Evolutionary conservation across 2,888 invertebrate species (phyloP).

Genomic region (Parapristionchus giblindavisi): DNA sequence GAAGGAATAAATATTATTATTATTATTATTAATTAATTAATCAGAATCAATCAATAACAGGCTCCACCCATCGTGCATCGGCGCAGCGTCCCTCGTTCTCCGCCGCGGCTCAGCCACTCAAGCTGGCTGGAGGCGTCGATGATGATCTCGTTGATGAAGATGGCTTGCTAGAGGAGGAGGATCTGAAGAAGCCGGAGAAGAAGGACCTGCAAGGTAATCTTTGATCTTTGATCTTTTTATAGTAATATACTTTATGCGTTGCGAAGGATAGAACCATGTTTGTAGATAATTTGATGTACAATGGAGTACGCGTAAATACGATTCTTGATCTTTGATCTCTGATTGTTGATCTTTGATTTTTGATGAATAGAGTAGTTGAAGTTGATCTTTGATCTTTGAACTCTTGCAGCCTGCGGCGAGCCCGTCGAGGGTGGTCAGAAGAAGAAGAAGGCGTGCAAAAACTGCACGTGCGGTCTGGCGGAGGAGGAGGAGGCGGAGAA

Average conservation of each 20-base stretch:
- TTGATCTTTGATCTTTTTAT: too few relatives aligned
- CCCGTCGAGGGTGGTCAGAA: conserved; percentile 74
- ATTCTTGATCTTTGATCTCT: too few relatives aligned
- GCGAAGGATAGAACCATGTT: too few relatives aligned
- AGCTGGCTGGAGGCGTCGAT: conserved; percentile 74
- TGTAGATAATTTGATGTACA: too few relatives aligned
- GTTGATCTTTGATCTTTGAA: neutral
- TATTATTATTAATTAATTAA: too few relatives aligned
- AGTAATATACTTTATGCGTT: too few relatives aligned
- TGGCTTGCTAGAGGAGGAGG: conserved; percentile 87
- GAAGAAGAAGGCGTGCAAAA: conserved; percentile 94
- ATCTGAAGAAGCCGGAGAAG: conserved; percentile 85
- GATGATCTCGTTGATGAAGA: conserved; percentile 74
- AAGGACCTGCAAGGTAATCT: conserved; percentile 71
- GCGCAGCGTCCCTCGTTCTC: conserved; percentile 28
- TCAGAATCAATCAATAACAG: too few relatives aligned
- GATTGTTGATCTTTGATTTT: too few relatives aligned
- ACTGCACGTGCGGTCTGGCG: conserved; percentile 95
- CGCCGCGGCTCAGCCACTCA: conserved; percentile 33
- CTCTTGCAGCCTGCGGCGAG: conserved; percentile 39
- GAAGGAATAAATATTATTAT: too few relatives aligned
- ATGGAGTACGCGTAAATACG: too few relatives aligned
- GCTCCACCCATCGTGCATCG: neutral
- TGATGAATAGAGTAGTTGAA: too few relatives aligned
- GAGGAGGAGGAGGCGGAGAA: conserved; percentile 80